Base-by-base conservation (phyloP, 1,140 invertebrate genomes). In the Colletes gigas region DNA sequence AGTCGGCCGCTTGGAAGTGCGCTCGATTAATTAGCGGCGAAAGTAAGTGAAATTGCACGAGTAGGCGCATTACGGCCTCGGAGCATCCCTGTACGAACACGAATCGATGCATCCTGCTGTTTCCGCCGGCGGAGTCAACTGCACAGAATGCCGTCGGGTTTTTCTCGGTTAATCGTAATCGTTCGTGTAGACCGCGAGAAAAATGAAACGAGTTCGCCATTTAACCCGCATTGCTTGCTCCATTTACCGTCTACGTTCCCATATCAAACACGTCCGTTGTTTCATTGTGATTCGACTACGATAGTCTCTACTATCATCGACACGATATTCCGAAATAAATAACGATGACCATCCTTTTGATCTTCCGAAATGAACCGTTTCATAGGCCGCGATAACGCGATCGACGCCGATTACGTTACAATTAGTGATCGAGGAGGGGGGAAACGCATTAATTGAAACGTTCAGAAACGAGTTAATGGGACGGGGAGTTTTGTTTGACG, bases 1-100 rank as follows among this genome's bases (percentile, higher is more conserved):
- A 82, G 54, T 69, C 63, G 65, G 8, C 52, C n/a, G 75, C 66
- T 47, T 75, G 60, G 74, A 50, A 70, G 47, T 14, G 57, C 30
- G 65, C 71, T 67, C 81, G 77, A 88, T 88, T 86, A 89, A 90
- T 90, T 89, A 89, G 83, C 78, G 81, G 87, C 88, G 89, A 90
- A 90, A 90, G 89, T 88, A 86, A 90, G 88, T 89, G 88, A 89
- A 89, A 90, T 89, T 88, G 82, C 78, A 44, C 77, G 81, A 67
- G 65, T 41, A 41, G 10, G 52, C 60, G 77, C 82, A 81, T 83
- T 83, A 81, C 84, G 17, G 17, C 50, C 30, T 30, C 39, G 44
- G 65, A 62, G 80, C 83, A 69, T 69, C 69, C 41, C 54, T 17
- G 63, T n/a, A 12, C 54, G 17, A 50, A 7, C 30, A 21, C 55